Evolutionary conservation across 2,113 vertebrate species (phyloP), one percentile per base, ranked within the genome.

Genomic region (Peucedramus taeniatus): DNA sequence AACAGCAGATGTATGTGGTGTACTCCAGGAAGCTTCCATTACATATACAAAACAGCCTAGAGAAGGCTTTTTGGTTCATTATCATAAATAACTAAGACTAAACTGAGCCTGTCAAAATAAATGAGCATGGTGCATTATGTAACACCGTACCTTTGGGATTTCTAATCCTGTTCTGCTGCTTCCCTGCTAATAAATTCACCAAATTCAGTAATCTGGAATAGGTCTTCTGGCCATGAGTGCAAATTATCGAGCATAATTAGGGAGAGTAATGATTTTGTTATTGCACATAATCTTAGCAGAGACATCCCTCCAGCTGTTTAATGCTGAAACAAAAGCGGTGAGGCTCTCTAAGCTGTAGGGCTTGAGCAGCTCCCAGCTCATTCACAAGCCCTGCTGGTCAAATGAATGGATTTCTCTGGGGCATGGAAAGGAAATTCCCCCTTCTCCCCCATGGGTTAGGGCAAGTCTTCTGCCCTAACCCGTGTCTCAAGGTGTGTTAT

Each of bases 11-110:
- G 78, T 70, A 78, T 93, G 93, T 51, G 89, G 94, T 83, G 81
- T 91, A 94, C 72, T 89, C 85, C 94, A 95, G 95, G 95, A 95
- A 95, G 90, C 75, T 88, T 76, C 93, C 87, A 93, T 91, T 90
- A 94, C 83, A 88, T 90, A 86, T 31, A 95, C 93, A 95, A 97
- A 95, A 92, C 70, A 92, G 90, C 92, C 94, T 90, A 94, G 77
- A 93, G 92, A 89, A 89, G 84, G 87, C 59, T 72, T 91, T 94
- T 89, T 42, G 35, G 74, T 75, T 94, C 89, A 94, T 96, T 94
- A 95, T 57, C 93, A 93, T 94, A 92, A 95, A 84, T 97, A 96
- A 97, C 97, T 96, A 96, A 96, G 94, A 87, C 75, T 75, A 93
- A 97, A 95, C 79, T 4, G 19, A 92, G 94, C 87, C 94, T 97